Evolutionary conservation across 2,888 invertebrate genomes (phyloP).

Genomic region (Eledona agricola): DNA sequence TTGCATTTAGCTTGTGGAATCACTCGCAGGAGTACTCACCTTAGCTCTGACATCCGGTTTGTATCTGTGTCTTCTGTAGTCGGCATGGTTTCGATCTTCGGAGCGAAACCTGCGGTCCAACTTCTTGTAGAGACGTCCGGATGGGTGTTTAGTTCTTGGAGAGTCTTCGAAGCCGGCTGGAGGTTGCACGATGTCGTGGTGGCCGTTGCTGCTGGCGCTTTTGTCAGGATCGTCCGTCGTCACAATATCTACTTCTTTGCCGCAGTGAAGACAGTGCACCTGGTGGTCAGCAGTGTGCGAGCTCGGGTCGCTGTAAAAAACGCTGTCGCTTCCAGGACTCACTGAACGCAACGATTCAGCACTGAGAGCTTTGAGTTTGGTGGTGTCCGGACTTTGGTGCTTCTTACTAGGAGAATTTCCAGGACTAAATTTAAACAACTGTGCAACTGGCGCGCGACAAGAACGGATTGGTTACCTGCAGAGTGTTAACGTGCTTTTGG

Average conservation of each 20-base stretch:
- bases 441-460: too few species aligned
- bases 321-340: constrained; percentile 89
- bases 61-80: constrained; percentile 75
- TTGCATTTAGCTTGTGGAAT: constrained; percentile 5
- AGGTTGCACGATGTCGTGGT: constrained; percentile 80
- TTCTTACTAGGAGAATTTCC: constrained; percentile 67
- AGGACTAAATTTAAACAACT: too few species aligned
- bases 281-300: constrained; percentile 64
- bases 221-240: constrained; percentile 59
- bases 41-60: constrained; percentile 82
- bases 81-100: constrained; percentile 80
- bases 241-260: constrained; percentile 72
- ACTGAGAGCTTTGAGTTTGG: constrained; percentile 79
- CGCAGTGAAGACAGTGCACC: constrained; percentile 83
- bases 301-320: constrained; percentile 85
- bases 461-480: constrained; percentile 37
- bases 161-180: constrained; percentile 91
- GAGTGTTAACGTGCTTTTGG: constrained; percentile 25
- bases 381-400: constrained; percentile 62
- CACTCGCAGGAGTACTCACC: constrained; percentile 59
- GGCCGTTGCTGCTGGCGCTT: constrained; percentile 42
- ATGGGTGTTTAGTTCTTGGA: constrained; percentile 64
- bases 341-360: constrained; percentile 89
- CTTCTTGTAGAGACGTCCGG: constrained; percentile 78
- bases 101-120: constrained; percentile 74